phyloP scores from a whole-genome alignment of 2,797 vertebrate genomes.

The Ciconia nigra region DNA sequence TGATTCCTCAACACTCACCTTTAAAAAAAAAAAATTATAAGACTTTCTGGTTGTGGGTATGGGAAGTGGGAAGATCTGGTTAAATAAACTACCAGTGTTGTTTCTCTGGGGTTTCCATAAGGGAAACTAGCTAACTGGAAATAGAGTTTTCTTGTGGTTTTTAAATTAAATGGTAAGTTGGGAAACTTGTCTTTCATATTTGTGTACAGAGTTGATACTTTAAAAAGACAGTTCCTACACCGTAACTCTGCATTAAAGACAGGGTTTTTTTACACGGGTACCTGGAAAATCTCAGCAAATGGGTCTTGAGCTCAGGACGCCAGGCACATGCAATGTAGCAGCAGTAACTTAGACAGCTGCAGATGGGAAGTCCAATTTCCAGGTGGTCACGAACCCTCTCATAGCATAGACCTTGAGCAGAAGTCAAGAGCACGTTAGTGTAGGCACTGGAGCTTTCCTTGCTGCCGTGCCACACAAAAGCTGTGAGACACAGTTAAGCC shows the following conservation, averaged over 20 bases:
- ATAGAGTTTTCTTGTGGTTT: not conserved
- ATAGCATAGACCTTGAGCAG: not conserved
- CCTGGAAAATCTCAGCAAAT: not conserved
- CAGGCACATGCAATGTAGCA: not conserved
- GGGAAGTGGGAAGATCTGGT: not conserved
- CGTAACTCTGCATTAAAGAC: not conserved
- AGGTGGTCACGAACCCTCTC: not conserved
- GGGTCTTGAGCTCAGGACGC: not conserved
- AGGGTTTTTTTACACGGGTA: not conserved
- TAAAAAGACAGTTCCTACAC: not conserved
- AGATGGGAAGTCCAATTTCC: not conserved
- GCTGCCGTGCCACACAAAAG: not conserved
- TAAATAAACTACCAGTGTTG: not conserved
- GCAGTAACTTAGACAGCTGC: not conserved
- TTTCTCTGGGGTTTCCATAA: not conserved
- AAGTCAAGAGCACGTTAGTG: not conserved
- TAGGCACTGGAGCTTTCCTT: not conserved
- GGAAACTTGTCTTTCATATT: not conserved
- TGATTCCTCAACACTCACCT: not conserved
- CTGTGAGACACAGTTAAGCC: not conserved
- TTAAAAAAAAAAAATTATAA: not conserved
- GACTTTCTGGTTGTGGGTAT: not conserved
- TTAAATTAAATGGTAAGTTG: not conserved
- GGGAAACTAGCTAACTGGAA: not conserved
- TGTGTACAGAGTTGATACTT: not conserved